phyloP scores from a whole-genome alignment of 2,113 vertebrate genomes.

The Melospiza melodia region DNA sequence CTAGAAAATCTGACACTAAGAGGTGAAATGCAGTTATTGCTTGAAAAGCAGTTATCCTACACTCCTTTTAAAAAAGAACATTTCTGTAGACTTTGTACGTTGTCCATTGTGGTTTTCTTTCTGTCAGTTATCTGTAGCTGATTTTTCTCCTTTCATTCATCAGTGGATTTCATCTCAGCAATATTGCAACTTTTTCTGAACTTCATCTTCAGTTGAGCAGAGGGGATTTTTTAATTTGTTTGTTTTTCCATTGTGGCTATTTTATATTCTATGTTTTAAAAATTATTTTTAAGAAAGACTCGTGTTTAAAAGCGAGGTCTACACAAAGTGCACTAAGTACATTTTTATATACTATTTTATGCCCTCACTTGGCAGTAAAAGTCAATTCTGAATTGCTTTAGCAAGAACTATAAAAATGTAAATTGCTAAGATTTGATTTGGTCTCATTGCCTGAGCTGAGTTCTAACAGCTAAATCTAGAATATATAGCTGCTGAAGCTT shows the following conservation, averaged over 20 bases:
- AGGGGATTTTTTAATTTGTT: background rate
- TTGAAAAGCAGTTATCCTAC: background rate
- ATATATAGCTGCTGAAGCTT: constrained; percentile 68
- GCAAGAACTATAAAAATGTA: constrained; percentile 73
- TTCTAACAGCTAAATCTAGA: constrained; percentile 69
- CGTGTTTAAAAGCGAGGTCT: constrained; percentile 6
- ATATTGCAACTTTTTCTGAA: background rate
- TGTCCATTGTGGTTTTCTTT: background rate
- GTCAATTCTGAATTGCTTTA: constrained; percentile 67
- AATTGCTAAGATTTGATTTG: constrained; percentile 70
- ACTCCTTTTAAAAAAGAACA: background rate
- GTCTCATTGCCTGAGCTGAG: constrained; percentile 64
- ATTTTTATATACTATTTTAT: constrained; percentile 53
- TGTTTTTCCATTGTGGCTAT: background rate
- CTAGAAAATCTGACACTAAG: background rate
- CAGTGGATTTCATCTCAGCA: background rate
- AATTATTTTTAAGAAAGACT: background rate
- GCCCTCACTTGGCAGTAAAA: constrained; percentile 55
- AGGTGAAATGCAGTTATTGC: background rate
- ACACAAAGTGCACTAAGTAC: background rate
- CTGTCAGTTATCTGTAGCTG: background rate
- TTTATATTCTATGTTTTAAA: background rate
- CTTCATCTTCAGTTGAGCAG: background rate
- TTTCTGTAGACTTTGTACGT: background rate
- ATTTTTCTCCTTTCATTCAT: background rate